Evolutionary conservation across 2,888 invertebrate genomes (phyloP).

Genomic region (Lasioglossum leucozonium): DNA sequence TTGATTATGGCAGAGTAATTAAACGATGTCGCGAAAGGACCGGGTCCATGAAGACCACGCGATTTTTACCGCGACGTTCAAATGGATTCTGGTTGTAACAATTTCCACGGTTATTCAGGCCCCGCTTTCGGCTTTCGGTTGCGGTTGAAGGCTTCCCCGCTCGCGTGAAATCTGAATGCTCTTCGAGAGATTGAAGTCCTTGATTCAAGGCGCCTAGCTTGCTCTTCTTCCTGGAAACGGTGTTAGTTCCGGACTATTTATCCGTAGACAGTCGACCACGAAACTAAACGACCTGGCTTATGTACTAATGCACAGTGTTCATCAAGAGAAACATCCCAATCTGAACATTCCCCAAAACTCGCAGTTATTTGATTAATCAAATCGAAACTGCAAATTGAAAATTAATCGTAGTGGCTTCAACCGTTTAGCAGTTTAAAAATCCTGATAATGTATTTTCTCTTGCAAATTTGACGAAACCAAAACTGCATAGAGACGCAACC

Average conservation of each 20-base stretch:
- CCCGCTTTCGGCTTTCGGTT: background rate
- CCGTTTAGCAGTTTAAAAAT: no score
- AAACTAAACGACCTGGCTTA: constrained; percentile 21
- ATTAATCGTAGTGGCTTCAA: no score
- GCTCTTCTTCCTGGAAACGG: constrained; percentile 16
- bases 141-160: background rate
- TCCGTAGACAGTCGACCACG: constrained; percentile 15
- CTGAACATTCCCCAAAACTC: background rate
- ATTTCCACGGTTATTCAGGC: constrained; percentile 11
- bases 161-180: constrained; percentile 8
- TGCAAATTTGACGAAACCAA: no score
- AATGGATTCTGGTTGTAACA: background rate
- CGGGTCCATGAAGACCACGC: constrained; percentile 6
- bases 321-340: background rate
- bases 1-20: constrained; percentile 30
- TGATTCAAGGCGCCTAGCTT: background rate
- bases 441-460: no score
- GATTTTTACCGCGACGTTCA: constrained; percentile 10
- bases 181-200: background rate
- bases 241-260: constrained; percentile 49
- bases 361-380: background rate
- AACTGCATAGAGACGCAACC: no score
- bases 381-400: background rate
- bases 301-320: background rate
- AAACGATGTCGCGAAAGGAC: constrained; percentile 31